phyloP scores from a whole-genome alignment of 1,140 invertebrate species.

The Lucilia cuprina region DNA sequence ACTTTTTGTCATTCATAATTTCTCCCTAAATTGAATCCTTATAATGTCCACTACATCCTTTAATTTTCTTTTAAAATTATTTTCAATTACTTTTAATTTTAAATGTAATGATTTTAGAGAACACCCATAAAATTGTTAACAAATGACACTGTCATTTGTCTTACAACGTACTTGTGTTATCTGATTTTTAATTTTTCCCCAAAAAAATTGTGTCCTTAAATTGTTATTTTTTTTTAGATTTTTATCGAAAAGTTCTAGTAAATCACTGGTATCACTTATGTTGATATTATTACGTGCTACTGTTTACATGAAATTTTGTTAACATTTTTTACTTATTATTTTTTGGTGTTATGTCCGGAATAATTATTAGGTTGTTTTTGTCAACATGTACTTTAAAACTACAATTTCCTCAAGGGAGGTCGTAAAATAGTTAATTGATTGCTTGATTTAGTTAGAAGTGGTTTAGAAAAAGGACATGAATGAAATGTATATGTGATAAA shows the following conservation, averaged over 20 bases:
- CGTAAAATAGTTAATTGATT: slow-evolving; percentile 27
- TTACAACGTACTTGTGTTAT: neutral
- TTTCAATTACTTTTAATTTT: neutral
- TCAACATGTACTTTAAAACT: neutral
- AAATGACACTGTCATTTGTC: slow-evolving; percentile 34
- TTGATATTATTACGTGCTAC: slow-evolving; percentile 21
- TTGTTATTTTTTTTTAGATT: neutral
- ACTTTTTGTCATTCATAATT: too few relatives aligned
- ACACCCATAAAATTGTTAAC: slow-evolving; percentile 37
- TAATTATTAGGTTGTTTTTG: neutral
- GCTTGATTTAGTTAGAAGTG: neutral
- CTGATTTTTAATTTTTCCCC: slow-evolving; percentile 1
- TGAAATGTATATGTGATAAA: neutral
- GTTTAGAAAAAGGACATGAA: neutral
- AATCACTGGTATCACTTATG: neutral
- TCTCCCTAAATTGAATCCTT: too few relatives aligned
- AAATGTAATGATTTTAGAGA: neutral
- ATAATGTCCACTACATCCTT: neutral
- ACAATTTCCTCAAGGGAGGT: neutral
- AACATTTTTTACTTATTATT: neutral
- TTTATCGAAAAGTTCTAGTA: slow-evolving; percentile 9
- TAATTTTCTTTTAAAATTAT: neutral
- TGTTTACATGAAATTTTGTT: neutral
- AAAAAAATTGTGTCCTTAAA: neutral
- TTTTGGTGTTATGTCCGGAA: slow-evolving; percentile 28